phyloP scores from a whole-genome alignment of 1,140 invertebrate species.

The Apis cerana region DNA sequence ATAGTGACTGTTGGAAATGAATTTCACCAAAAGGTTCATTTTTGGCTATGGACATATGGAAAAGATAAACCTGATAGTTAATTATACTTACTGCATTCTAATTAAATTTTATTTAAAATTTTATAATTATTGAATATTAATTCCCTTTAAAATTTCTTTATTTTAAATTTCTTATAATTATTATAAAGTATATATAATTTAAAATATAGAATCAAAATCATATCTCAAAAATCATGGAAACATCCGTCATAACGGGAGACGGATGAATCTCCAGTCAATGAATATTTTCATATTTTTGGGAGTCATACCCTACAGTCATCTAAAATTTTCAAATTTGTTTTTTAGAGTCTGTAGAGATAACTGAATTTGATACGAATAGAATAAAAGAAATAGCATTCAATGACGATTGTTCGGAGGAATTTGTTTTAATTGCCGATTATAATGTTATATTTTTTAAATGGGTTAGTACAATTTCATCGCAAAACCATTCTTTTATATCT shows the following conservation, averaged over 20 bases:
- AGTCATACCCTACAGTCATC: too few relatives aligned
- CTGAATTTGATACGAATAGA: constrained; percentile 27
- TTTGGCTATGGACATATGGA: constrained; percentile 83
- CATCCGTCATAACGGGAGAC: too few relatives aligned
- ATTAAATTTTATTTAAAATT: background rate
- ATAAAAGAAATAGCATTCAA: constrained; percentile 74
- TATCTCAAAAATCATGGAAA: too few relatives aligned
- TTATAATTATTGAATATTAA: background rate
- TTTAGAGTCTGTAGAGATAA: constrained; percentile 56
- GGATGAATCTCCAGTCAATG: too few relatives aligned
- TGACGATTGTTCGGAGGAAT: constrained; percentile 70
- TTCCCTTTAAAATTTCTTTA: background rate
- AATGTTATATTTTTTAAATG: constrained; percentile 74
- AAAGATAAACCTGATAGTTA: constrained; percentile 80
- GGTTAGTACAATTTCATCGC: constrained; percentile 62
- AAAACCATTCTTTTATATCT: too few relatives aligned
- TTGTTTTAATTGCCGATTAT: constrained; percentile 74
- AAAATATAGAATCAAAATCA: too few relatives aligned
- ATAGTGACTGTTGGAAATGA: constrained; percentile 81
- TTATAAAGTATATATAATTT: too few relatives aligned
- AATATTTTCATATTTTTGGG: too few relatives aligned
- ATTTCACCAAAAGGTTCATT: constrained; percentile 76
- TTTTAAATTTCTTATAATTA: background rate
- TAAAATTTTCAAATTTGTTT: constrained; percentile 14
- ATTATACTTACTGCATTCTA: constrained; percentile 4